Conservation (phyloP, 2,113 vertebrate species). For the Forbesichthys papilliferus region DNA sequence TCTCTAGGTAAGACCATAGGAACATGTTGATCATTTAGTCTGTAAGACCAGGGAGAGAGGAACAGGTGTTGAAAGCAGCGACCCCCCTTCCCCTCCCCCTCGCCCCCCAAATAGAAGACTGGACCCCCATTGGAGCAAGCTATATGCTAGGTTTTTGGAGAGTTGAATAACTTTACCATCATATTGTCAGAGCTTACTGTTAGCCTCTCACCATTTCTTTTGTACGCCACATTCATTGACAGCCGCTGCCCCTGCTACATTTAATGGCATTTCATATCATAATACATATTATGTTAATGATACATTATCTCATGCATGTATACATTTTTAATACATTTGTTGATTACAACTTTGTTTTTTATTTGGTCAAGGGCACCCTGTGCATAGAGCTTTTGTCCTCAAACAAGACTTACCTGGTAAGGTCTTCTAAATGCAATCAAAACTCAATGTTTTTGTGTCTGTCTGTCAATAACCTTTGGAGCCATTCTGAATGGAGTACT, state of each 20-base stretch:
- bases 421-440: slow-evolving; percentile 29
- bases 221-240: background rate
- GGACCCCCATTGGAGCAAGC: slow-evolving; percentile 5
- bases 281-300: too few species aligned
- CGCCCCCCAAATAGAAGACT: background rate
- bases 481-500: slow-evolving; percentile 47
- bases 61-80: slow-evolving; percentile 15
- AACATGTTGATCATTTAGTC: background rate
- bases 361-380: slow-evolving; percentile 62
- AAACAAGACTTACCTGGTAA: slow-evolving; percentile 71
- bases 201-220: background rate
- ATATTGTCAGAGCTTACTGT: slow-evolving; percentile 13
- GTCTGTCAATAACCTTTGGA: slow-evolving; percentile 36
- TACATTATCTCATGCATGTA: background rate
- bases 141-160: slow-evolving; percentile 22
- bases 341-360: slow-evolving; percentile 24
- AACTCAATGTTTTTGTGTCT: background rate
- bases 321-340: background rate
- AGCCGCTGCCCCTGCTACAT: slow-evolving; percentile 12
- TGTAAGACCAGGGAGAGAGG: background rate
- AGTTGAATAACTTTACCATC: slow-evolving; percentile 25
- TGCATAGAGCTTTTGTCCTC: slow-evolving; percentile 54
- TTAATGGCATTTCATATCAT: background rate
- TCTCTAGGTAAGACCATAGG: slow-evolving; percentile 15
- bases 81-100: slow-evolving; percentile 4